Base-by-base conservation (phyloP, 2,888 invertebrate species). In the Tribolium freemani region DNA sequence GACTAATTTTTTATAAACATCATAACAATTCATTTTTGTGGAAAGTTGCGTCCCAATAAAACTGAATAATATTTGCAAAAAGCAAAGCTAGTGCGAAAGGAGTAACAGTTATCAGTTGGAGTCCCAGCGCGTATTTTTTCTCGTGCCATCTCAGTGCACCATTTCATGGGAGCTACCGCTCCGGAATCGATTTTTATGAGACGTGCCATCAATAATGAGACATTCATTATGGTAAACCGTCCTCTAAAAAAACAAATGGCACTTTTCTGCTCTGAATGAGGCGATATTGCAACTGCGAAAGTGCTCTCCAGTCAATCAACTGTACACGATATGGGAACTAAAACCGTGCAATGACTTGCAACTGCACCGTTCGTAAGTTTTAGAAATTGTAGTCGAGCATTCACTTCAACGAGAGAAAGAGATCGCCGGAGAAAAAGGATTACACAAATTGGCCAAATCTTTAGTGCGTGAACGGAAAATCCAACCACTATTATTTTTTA, bases 281-380 rank as follows among this genome's bases (percentile, higher is more conserved):
- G 57, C 58, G 64, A 64, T 64, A 64, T 64, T 64, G 64, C 64
- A 64, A 64, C 53, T 64, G 63, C 64, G 64, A 64, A 64, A 64
- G 64, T 57, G 38, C 68, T 57, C 57, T 30, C 45, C 68, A 68
- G 57, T 68, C 68, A 68, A 68, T 68, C 68, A 68, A 68, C 68
- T 68, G 68, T 68, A 50, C 68, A 68, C 68, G 68, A 68, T 68
- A 68, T 68, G 68, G 68, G 68, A 68, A 68, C 57, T 13, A 38
- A 50, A 68, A 57, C 68, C 57, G 57, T 68, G 68, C 68, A 68
- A 68, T 68, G 68, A 68, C 68, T 68, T 68, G 68, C 68, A 68
- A 57, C 21, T 68, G 68, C 68, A 68, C 54, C 54, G 63, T 38
- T 57, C 16, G 11, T 45, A 48, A 13, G 10, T 63, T 63, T 63